Evolutionary conservation across 2,888 invertebrate genomes (phyloP).

Genomic region (Notodonta ziczac): DNA sequence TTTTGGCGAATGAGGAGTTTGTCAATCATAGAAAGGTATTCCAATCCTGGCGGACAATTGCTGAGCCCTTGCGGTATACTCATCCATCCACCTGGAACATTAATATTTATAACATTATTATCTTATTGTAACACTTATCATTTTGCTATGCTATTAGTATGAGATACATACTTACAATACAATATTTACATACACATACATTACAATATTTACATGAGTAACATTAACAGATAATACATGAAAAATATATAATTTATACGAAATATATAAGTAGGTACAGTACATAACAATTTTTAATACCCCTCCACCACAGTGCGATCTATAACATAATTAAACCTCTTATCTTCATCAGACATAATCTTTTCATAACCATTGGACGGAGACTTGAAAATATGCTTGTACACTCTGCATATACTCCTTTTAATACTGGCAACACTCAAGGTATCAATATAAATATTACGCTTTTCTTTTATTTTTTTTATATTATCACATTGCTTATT

Average conservation of each 20-base stretch:
- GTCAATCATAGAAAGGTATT: slow-evolving; percentile 95
- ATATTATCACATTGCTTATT: slow-evolving; percentile 53
- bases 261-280: not conserved
- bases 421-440: slow-evolving; percentile 67
- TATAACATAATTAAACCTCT: slow-evolving; percentile 80
- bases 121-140: not conserved
- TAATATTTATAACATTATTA: slow-evolving; percentile 6
- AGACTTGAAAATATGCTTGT: slow-evolving; percentile 62
- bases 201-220: not conserved
- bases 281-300: slow-evolving; percentile 33
- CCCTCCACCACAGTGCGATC: slow-evolving; percentile 70
- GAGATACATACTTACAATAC: not conserved
- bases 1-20: slow-evolving; percentile 92
- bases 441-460: slow-evolving; percentile 62
- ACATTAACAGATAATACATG: not conserved
- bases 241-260: no score
- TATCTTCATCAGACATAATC: slow-evolving; percentile 88
- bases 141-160: not conserved
- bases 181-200: no score
- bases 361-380: slow-evolving; percentile 85
- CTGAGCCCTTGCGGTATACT: slow-evolving; percentile 89
- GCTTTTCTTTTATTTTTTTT: slow-evolving; percentile 52
- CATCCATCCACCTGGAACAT: slow-evolving; percentile 91
- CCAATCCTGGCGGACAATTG: slow-evolving; percentile 94
- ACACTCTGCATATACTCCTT: slow-evolving; percentile 71